phyloP scores from a whole-genome alignment of 1,140 invertebrate genomes.

The Conus betulinus region DNA sequence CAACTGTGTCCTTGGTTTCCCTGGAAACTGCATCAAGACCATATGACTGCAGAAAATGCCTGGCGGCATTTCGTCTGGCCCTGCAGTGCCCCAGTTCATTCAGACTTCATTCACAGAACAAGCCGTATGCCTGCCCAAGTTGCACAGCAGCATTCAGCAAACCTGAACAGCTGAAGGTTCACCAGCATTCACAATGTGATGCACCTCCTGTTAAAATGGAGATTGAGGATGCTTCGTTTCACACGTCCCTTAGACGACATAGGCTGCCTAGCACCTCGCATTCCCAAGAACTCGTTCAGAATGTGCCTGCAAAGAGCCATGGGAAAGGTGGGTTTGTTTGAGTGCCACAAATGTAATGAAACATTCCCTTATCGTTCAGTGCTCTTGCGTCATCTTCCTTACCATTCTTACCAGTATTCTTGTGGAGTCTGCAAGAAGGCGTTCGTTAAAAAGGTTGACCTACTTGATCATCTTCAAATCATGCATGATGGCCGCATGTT shows the following conservation, averaged over 20 bases:
- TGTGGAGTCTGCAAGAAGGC: slow-evolving; percentile 21
- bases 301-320: not conserved
- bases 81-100: slow-evolving; percentile 19
- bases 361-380: slow-evolving; percentile 8
- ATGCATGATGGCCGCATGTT: slow-evolving; percentile 1
- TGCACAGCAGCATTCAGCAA: not conserved
- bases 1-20: slow-evolving; percentile 8
- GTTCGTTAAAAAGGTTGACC: not conserved
- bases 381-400: not conserved
- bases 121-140: not conserved
- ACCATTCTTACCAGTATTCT: not conserved
- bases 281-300: not conserved
- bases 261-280: not conserved
- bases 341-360: not conserved
- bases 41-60: slow-evolving; percentile 17
- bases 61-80: slow-evolving; percentile 15
- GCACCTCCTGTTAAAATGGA: not conserved
- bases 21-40: slow-evolving; percentile 30
- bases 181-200: not conserved
- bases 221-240: not conserved
- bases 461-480: slow-evolving; percentile 16
- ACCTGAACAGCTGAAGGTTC: not conserved
- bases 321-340: not conserved
- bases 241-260: not conserved
- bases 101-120: not conserved